Evolutionary conservation across 2,888 invertebrate species (phyloP).

Genomic region (Aspidapion aeneum): DNA sequence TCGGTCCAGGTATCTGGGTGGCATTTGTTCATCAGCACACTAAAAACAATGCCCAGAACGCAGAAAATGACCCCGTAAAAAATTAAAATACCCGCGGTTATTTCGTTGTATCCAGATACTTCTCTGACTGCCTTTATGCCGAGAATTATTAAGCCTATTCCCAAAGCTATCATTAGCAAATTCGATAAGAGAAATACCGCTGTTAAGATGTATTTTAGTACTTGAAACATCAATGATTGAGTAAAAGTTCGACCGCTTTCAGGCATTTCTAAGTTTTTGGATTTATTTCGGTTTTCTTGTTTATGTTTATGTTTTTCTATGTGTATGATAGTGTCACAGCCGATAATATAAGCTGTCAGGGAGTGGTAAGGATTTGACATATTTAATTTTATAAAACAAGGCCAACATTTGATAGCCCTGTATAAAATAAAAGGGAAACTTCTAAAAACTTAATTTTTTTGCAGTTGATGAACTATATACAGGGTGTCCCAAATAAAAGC

Average conservation of each 20-base stretch:
- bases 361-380: no score
- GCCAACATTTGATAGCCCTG: no score
- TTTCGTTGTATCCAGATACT: slow-evolving; percentile 9
- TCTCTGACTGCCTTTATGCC: slow-evolving; percentile 10
- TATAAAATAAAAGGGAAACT: no score
- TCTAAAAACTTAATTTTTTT: no score
- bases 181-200: slow-evolving; percentile 13
- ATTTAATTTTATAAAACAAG: no score
- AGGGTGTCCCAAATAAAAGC: no score
- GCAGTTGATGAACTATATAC: no score
- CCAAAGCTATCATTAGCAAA: slow-evolving; percentile 8
- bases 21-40: slow-evolving; percentile 6
- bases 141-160: slow-evolving; percentile 10
- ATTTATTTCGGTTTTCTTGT: no score
- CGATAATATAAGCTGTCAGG: no score
- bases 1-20: slow-evolving; percentile 13
- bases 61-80: slow-evolving; percentile 2
- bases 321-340: no score
- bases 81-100: slow-evolving; percentile 9
- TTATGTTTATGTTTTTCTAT: no score
- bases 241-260: neutral
- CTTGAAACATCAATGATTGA: neutral
- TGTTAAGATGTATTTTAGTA: slow-evolving; percentile 18
- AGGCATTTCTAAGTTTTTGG: neutral
- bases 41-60: slow-evolving; percentile 10